phyloP scores from a whole-genome alignment of 2,888 invertebrate genomes.

The Lymantria dispar region DNA sequence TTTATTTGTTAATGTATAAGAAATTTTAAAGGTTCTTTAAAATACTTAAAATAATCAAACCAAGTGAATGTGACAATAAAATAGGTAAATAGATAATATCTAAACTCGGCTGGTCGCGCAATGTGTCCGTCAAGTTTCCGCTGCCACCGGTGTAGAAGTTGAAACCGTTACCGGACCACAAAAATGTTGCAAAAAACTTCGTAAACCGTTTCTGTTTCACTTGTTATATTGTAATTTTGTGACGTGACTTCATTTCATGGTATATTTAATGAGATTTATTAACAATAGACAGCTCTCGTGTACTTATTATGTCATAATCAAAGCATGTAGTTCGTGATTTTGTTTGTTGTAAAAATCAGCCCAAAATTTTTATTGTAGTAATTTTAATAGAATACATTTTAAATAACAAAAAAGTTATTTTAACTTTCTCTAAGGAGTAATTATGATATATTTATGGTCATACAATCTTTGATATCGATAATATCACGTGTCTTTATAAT shows the following conservation, averaged over 20 bases:
- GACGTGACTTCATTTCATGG: conserved; percentile 70
- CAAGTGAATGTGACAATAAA: background rate
- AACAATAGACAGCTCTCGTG: conserved; percentile 51
- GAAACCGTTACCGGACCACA: conserved; percentile 70
- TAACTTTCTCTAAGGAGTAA: background rate
- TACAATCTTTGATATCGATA: background rate
- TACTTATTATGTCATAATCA: conserved; percentile 57
- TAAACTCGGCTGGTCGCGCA: conserved; percentile 29
- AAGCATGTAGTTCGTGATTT: conserved; percentile 49
- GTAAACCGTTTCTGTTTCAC: conserved; percentile 73
- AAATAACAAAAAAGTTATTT: background rate
- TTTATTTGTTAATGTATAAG: too few species aligned
- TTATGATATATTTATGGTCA: background rate
- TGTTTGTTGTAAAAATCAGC: conserved; percentile 19
- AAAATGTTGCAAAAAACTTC: conserved; percentile 68
- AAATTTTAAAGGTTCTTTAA: too few species aligned
- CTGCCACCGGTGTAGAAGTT: conserved; percentile 44
- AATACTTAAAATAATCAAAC: too few species aligned
- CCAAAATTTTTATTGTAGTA: background rate
- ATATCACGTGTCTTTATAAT: background rate
- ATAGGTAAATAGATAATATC: conserved; percentile 17
- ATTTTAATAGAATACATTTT: background rate
- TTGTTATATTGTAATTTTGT: conserved; percentile 67
- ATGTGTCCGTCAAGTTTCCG: conserved; percentile 30
- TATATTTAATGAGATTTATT: conserved; percentile 56